A percentile compares a stretch with the other conserved stretches of the same genome.
These are phyloP conservation scores for Neelides sp. DNA, from an alignment of 1,140 invertebrate species.

Conservation along the genomic window DNA sequence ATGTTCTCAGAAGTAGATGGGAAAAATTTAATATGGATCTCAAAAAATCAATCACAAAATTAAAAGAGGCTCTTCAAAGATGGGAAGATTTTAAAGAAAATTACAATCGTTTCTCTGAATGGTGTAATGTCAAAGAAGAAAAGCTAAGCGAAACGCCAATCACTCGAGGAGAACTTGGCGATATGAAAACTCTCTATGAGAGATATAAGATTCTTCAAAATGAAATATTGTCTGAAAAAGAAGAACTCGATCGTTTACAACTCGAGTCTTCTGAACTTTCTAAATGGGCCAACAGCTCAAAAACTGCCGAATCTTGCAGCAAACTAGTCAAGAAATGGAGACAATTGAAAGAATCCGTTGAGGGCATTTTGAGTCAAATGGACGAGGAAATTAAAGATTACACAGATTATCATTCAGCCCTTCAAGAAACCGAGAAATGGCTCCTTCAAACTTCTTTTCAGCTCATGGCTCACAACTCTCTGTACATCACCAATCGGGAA, in stretches of 20 bases:
- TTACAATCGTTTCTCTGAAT: constrained; percentile 36
- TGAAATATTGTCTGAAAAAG: constrained; percentile 34
- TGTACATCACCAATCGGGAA: constrained; percentile 79
- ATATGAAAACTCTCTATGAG: constrained; percentile 80
- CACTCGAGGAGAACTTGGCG: constrained; percentile 67
- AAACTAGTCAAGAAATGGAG: constrained; percentile 19
- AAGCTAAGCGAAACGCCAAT: constrained; percentile 46
- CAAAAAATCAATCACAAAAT: constrained; percentile 58
- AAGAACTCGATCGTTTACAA: constrained; percentile 32
- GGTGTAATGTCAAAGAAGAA: constrained; percentile 54
- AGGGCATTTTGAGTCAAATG: constrained; percentile 33
- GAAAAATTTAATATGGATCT: constrained; percentile 68
- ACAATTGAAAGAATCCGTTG: constrained; percentile 5
- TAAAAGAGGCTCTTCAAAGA: constrained; percentile 37
- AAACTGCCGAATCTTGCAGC: constrained; percentile 8
- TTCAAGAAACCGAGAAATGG: constrained; percentile 94
- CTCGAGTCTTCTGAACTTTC: constrained; percentile 34
- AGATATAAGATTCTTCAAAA: constrained; percentile 45
- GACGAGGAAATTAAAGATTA: constrained; percentile 72
- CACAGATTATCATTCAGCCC: constrained; percentile 68
- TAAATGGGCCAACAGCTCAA: constrained; percentile 30
- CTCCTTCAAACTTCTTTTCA: constrained; percentile 85
- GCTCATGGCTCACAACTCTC: constrained; percentile 87
- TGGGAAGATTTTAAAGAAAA: background rate
- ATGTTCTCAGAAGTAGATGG: constrained; percentile 61